Conservation (phyloP, 2,888 invertebrate species). For the Andricus quercusramuli region DNA sequence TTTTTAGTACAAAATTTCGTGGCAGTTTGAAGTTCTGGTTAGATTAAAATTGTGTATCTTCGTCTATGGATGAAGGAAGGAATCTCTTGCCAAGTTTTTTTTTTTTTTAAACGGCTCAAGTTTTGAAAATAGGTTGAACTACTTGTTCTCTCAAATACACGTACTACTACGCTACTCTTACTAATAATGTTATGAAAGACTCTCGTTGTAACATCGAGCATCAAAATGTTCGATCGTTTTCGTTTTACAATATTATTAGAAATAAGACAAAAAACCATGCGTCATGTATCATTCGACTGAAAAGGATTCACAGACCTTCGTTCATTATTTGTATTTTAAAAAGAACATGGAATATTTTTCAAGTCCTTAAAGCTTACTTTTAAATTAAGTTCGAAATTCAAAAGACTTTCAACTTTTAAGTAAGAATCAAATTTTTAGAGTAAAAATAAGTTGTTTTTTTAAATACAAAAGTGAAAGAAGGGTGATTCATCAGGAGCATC, state of each 20-base stretch:
- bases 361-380: neutral
- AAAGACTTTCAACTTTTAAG: too few species aligned
- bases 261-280: conserved; percentile 20
- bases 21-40: conserved; percentile 31
- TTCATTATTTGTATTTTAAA: conserved; percentile 23
- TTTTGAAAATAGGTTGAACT: conserved; percentile 57
- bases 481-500: conserved; percentile 16
- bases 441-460: neutral
- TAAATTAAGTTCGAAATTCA: neutral
- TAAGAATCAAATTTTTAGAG: neutral
- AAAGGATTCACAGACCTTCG: neutral
- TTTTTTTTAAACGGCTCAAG: conserved; percentile 66
- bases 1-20: neutral
- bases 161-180: conserved; percentile 65
- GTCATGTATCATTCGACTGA: conserved; percentile 26
- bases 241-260: conserved; percentile 13
- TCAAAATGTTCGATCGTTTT: conserved; percentile 41
- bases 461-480: conserved; percentile 1
- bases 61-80: conserved; percentile 50
- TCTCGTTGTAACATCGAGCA: conserved; percentile 47
- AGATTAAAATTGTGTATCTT: conserved; percentile 57
- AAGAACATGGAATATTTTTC: neutral
- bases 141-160: conserved; percentile 66
- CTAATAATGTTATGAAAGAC: conserved; percentile 55
- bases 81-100: conserved; percentile 73